phyloP scores from a whole-genome alignment of 2,888 invertebrate species.

The Lithodes maja region DNA sequence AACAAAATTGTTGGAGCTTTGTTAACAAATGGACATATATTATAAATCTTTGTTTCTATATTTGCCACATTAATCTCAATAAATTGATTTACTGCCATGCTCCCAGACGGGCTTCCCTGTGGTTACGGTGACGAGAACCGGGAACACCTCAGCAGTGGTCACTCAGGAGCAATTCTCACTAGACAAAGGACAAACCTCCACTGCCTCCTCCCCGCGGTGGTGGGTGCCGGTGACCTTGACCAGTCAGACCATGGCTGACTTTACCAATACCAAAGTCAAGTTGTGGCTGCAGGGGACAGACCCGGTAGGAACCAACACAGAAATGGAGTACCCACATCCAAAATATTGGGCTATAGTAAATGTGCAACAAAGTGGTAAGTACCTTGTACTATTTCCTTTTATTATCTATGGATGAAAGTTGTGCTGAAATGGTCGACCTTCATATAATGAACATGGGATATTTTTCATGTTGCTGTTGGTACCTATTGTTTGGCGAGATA shows the following conservation, averaged over 20 bases:
- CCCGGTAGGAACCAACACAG: neutral
- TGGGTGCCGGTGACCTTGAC: slow-evolving; percentile 81
- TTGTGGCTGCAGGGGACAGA: slow-evolving; percentile 76
- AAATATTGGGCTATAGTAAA: slow-evolving; percentile 84
- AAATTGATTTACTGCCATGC: too few relatives aligned
- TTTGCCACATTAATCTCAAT: too few relatives aligned
- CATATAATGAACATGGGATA: too few relatives aligned
- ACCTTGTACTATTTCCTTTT: too few relatives aligned
- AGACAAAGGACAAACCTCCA: slow-evolving; percentile 24
- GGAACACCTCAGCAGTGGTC: slow-evolving; percentile 78
- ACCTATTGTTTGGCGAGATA: too few relatives aligned
- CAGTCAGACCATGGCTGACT: slow-evolving; percentile 76
- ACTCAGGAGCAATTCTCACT: slow-evolving; percentile 82
- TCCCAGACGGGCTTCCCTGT: slow-evolving; percentile 85
- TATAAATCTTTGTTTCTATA: too few relatives aligned
- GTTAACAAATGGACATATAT: too few relatives aligned
- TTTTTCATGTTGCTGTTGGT: too few relatives aligned
- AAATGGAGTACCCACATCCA: slow-evolving; percentile 4
- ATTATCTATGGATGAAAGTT: too few relatives aligned
- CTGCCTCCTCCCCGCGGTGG: slow-evolving; percentile 79
- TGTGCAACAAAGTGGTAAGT: slow-evolving; percentile 81
- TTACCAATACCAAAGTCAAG: slow-evolving; percentile 77
- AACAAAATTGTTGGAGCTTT: too few relatives aligned
- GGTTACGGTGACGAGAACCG: slow-evolving; percentile 80
- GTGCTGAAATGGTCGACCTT: too few relatives aligned